Evolutionary conservation across 2,113 vertebrate species (phyloP).

Genomic region (Todiramphus chloris): DNA sequence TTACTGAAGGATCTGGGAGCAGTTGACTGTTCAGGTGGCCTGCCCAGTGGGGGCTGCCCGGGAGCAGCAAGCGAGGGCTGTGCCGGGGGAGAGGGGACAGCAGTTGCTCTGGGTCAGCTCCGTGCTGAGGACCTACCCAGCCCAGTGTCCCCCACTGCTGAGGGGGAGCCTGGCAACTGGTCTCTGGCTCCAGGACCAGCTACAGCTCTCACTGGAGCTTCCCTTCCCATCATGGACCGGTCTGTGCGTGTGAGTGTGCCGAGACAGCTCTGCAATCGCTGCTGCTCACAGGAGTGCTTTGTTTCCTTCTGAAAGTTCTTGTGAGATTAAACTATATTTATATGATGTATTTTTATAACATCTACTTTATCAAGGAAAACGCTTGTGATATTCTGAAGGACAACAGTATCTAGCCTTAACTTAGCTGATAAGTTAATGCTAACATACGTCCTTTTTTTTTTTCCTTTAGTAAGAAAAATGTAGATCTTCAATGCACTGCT

Average conservation of each 20-base stretch:
- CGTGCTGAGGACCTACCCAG: background rate
- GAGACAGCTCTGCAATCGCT: background rate
- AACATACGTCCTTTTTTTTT: background rate
- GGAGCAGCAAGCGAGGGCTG: background rate
- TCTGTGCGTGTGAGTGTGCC: too few relatives aligned
- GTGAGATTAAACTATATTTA: background rate
- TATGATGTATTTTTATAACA: background rate
- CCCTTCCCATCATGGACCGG: fast-evolving
- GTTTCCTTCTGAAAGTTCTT: background rate
- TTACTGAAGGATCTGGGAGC: background rate
- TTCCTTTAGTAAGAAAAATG: background rate
- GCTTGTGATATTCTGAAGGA: background rate
- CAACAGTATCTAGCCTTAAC: background rate
- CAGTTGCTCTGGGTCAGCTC: fast-evolving
- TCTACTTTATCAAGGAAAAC: background rate
- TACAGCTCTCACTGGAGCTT: background rate
- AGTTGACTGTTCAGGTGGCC: background rate
- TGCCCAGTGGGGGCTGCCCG: background rate
- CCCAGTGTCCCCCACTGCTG: fast-evolving
- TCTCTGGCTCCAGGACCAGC: background rate
- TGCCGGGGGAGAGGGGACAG: background rate
- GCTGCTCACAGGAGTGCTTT: background rate
- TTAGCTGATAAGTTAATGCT: background rate
- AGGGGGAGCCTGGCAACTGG: fast-evolving
- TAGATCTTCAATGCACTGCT: background rate